phyloP scores from a whole-genome alignment of 1,140 invertebrate genomes.

The Diorhabda sublineata region DNA sequence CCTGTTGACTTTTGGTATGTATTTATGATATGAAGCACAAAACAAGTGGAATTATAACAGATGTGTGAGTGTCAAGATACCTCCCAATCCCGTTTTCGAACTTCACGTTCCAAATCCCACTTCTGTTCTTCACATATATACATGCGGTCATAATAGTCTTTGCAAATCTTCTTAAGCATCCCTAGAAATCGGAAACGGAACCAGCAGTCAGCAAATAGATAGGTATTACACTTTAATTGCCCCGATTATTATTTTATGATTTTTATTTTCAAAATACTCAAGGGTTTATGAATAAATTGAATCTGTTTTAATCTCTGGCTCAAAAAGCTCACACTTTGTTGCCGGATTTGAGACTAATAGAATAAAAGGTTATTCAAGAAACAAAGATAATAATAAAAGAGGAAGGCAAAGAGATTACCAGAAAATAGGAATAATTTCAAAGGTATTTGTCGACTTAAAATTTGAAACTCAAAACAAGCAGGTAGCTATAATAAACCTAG shows the following conservation, averaged over 20 bases:
- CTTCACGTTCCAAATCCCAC: slow-evolving; percentile 99
- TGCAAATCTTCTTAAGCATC: slow-evolving; percentile 81
- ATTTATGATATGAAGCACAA: slow-evolving; percentile 30
- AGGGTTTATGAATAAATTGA: too few relatives aligned
- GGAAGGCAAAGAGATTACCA: too few relatives aligned
- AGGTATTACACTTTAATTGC: background rate
- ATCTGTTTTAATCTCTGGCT: too few relatives aligned
- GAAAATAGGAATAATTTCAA: too few relatives aligned
- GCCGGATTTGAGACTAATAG: too few relatives aligned
- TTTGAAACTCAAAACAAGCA: too few relatives aligned
- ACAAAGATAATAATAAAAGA: too few relatives aligned
- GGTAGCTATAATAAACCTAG: too few relatives aligned
- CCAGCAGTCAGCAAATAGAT: slow-evolving; percentile 37
- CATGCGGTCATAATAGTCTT: slow-evolving; percentile 93
- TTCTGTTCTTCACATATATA: slow-evolving; percentile 96
- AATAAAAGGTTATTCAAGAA: too few relatives aligned
- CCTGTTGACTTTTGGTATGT: background rate
- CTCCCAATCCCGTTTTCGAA: slow-evolving; percentile 96
- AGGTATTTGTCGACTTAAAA: too few relatives aligned
- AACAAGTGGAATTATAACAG: slow-evolving; percentile 19
- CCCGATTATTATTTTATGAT: background rate
- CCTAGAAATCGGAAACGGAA: slow-evolving; percentile 59
- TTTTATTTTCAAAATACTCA: too few relatives aligned
- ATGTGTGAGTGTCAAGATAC: slow-evolving; percentile 58
- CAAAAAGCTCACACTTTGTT: too few relatives aligned